Percentiles rank a stretch among this genome's conserved stretches.
Evolutionary conservation across 2,888 invertebrate genomes (phyloP).

Genomic region (Apantesis nais): DNA sequence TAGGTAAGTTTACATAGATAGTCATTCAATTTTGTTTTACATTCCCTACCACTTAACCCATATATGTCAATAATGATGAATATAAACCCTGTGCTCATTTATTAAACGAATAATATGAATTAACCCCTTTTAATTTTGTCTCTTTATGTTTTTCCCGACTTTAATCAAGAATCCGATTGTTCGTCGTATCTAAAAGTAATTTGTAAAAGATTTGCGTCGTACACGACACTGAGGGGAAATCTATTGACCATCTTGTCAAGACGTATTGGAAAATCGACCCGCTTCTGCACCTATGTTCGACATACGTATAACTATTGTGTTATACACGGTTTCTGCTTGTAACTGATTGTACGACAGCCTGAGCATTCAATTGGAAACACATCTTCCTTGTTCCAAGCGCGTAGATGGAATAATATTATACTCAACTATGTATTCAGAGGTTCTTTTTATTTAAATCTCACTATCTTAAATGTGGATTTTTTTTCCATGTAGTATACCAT

Average conservation of each 20-base stretch:
- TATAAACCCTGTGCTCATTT: too few relatives aligned
- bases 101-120: too few relatives aligned
- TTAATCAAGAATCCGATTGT: conserved; percentile 4
- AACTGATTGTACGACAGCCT: background rate
- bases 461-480: too few relatives aligned
- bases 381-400: background rate
- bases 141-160: background rate
- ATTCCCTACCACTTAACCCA: too few relatives aligned
- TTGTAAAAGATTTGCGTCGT: conserved; percentile 34
- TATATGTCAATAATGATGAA: too few relatives aligned
- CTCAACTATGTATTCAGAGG: too few relatives aligned
- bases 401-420: background rate
- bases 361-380: background rate
- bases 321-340: background rate
- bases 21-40: too few relatives aligned
- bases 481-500: too few relatives aligned
- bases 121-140: background rate
- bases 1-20: too few relatives aligned
- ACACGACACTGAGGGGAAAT: conserved; percentile 51
- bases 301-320: background rate
- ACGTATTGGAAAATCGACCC: conserved; percentile 21
- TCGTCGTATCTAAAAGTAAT: conserved; percentile 30
- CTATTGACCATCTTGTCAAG: conserved; percentile 41
- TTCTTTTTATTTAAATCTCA: too few relatives aligned
- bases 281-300: conserved; percentile 22